Conservation (phyloP, 2,888 invertebrate genomes). For the Scaptomyza cyrtandrae region DNA sequence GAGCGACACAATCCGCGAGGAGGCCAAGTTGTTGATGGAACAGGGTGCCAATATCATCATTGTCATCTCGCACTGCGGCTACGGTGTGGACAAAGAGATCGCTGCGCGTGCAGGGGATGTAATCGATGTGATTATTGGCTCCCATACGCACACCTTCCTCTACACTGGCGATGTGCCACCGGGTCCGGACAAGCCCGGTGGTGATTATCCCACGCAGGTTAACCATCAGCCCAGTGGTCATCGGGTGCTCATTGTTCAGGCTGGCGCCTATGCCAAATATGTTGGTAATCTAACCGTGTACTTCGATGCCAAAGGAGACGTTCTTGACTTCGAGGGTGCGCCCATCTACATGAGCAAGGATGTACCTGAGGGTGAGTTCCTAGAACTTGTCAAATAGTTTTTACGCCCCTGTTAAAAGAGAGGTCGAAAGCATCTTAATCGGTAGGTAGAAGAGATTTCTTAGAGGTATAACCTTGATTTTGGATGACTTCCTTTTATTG, state of each 20-base stretch:
- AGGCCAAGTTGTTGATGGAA: constrained; percentile 87
- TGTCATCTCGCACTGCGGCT: constrained; percentile 93
- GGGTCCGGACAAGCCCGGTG: constrained; percentile 86
- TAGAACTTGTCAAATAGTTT: not conserved
- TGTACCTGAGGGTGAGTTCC: constrained; percentile 87
- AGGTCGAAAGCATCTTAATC: too few species aligned
- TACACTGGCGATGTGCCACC: constrained; percentile 87
- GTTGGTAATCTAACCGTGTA: constrained; percentile 90
- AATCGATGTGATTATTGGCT: constrained; percentile 93
- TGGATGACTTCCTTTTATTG: too few species aligned
- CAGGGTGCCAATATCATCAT: constrained; percentile 91
- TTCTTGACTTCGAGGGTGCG: constrained; percentile 89
- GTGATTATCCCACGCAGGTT: constrained; percentile 89
- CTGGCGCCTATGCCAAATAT: constrained; percentile 90
- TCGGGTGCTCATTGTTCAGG: constrained; percentile 88
- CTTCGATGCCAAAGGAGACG: constrained; percentile 89
- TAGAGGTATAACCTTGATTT: too few species aligned
- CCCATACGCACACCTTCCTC: constrained; percentile 92
- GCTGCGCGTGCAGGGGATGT: constrained; percentile 88
- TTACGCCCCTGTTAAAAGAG: not conserved
- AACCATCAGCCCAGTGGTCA: constrained; percentile 85
- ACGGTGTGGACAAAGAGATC: constrained; percentile 88
- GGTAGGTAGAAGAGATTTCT: not conserved
- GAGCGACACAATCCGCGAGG: constrained; percentile 87
- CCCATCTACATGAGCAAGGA: constrained; percentile 88